Conservation (phyloP, 2,797 vertebrate genomes). For the Martes flavigula region DNA sequence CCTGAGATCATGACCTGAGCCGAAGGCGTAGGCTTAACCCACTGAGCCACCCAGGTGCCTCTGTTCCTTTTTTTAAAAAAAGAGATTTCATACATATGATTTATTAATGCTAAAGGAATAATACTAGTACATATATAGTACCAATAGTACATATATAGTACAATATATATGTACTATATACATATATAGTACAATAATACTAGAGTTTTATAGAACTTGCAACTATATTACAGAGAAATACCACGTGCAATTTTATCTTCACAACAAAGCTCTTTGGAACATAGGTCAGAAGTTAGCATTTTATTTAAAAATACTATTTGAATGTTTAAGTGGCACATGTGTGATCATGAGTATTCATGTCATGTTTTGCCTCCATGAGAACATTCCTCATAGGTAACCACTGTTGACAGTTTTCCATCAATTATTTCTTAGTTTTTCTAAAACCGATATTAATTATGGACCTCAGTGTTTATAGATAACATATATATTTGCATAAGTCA, state of each 20-base stretch:
- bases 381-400: not conserved
- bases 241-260: not conserved
- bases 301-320: not conserved
- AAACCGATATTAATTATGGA: not conserved
- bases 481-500: not conserved
- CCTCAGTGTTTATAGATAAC: not conserved
- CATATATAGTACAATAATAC: too few species aligned
- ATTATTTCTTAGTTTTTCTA: not conserved
- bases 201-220: not conserved
- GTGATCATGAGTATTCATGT: not conserved
- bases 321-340: not conserved
- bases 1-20: too few species aligned
- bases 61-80: not conserved
- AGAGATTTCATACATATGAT: not conserved
- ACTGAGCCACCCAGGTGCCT: too few species aligned
- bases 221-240: not conserved
- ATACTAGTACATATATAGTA: not conserved
- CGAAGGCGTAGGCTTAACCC: too few species aligned
- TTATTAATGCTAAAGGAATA: slow-evolving; percentile 15
- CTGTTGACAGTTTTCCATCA: not conserved
- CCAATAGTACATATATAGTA: too few species aligned
- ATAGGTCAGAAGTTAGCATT: not conserved
- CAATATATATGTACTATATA: too few species aligned
- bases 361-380: not conserved
- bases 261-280: not conserved